A percentile compares a stretch with the other conserved stretches of the same genome.
Evolutionary conservation across 2,888 invertebrate species (phyloP).

Genomic region (Phasia obesa): DNA sequence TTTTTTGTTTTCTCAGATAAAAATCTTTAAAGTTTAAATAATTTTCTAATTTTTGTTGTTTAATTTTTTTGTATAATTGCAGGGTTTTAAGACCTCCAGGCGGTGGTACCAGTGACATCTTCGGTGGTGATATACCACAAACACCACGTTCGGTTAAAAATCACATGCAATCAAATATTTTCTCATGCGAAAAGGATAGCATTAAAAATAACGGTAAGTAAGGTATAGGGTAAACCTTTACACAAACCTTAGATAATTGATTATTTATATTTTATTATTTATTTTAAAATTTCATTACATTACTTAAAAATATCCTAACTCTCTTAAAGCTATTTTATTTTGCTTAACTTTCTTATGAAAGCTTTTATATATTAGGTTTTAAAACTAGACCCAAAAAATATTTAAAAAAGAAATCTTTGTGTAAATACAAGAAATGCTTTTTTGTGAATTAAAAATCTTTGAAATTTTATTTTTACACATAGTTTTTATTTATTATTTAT

Average conservation of each 20-base stretch:
- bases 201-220: constrained; percentile 82
- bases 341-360: constrained; percentile 33
- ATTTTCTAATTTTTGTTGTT: constrained; percentile 44
- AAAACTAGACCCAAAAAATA: background rate
- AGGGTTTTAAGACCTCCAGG: constrained; percentile 87
- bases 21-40: constrained; percentile 42
- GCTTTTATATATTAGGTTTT: constrained; percentile 13
- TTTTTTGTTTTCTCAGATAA: constrained; percentile 17
- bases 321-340: constrained; percentile 35
- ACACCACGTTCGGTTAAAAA: constrained; percentile 82
- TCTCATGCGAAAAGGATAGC: constrained; percentile 81
- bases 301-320: constrained; percentile 8
- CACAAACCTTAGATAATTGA: background rate
- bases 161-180: constrained; percentile 82
- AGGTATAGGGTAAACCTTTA: no score
- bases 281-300: constrained; percentile 7
- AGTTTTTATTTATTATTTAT: constrained; percentile 16
- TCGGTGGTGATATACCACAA: constrained; percentile 81
- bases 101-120: constrained; percentile 85
- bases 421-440: constrained; percentile 63
- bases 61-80: constrained; percentile 74
- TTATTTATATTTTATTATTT: constrained; percentile 7
- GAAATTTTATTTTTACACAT: constrained; percentile 46
- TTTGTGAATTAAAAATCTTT: constrained; percentile 30
- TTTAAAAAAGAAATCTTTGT: background rate